These are phyloP conservation scores for Synodontis membranacea DNA, from an alignment of 2,113 vertebrate genomes.

Conservation along the genomic window DNA sequence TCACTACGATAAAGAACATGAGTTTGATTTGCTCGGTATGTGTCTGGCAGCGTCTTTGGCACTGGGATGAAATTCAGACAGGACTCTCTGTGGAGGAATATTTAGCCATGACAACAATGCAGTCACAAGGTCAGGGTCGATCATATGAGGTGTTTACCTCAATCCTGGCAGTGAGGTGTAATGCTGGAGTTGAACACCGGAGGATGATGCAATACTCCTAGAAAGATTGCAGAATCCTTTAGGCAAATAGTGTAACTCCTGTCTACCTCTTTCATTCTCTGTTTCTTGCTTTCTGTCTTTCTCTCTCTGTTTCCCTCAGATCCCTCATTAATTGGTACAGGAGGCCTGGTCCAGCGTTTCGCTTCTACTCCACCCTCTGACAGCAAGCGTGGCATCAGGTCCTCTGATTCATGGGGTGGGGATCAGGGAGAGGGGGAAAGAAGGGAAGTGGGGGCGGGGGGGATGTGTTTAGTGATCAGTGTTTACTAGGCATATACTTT, in stretches of 20 bases:
- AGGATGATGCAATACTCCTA: slow-evolving; percentile 47
- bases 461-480: neutral
- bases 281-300: neutral
- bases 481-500: neutral
- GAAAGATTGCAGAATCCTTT: slow-evolving; percentile 42
- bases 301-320: slow-evolving; percentile 24
- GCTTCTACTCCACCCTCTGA: slow-evolving; percentile 17
- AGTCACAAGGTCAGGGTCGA: slow-evolving; percentile 20
- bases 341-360: slow-evolving; percentile 11
- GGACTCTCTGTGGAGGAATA: neutral
- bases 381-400: slow-evolving; percentile 24
- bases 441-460: neutral
- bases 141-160: slow-evolving; percentile 6
- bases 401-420: slow-evolving; percentile 52
- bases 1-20: slow-evolving; percentile 21
- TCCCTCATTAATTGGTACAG: slow-evolving; percentile 44
- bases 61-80: neutral
- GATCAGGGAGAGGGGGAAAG: neutral
- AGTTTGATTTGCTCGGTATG: neutral
- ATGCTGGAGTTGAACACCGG: slow-evolving; percentile 16
- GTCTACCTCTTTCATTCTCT: slow-evolving; percentile 40
- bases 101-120: slow-evolving; percentile 10
- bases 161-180: slow-evolving; percentile 14
- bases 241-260: slow-evolving; percentile 35
- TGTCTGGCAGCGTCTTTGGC: neutral